A percentile compares a stretch with the other conserved stretches of the same genome.
These are phyloP conservation scores for Muntiacus reevesi DNA, from an alignment of 2,113 vertebrate species.

Conservation along the genomic window DNA sequence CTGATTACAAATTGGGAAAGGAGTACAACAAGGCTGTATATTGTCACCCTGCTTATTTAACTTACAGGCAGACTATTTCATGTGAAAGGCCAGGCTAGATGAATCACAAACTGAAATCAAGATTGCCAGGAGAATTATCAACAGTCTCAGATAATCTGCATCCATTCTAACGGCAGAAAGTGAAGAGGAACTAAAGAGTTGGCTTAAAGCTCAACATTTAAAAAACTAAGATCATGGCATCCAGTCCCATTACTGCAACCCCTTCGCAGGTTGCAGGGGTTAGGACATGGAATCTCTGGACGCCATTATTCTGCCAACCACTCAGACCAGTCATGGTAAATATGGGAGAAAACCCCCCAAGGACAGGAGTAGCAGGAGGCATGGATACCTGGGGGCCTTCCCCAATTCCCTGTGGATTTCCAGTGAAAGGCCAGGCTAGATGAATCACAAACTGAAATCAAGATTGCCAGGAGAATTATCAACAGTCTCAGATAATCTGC, in stretches of 20 bases:
- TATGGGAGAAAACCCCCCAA: neutral
- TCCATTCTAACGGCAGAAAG: neutral
- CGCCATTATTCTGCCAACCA: neutral
- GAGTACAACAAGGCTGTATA: neutral
- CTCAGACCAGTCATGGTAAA: neutral
- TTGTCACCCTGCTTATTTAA: neutral
- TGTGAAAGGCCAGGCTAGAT: neutral
- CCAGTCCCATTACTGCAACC: neutral
- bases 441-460: neutral
- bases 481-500: neutral
- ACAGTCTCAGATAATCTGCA: neutral
- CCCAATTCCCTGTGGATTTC: neutral
- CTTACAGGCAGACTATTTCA: neutral
- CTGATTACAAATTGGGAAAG: neutral
- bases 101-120: neutral
- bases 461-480: neutral
- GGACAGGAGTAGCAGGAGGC: neutral
- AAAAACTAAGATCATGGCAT: neutral
- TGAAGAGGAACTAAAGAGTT: neutral
- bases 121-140: neutral
- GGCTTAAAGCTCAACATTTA: neutral
- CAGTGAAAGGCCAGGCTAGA: neutral
- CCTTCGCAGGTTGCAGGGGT: neutral
- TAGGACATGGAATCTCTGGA: too few relatives aligned
- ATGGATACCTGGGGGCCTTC: fast-evolving